Evolutionary conservation across 2,888 invertebrate species (phyloP), one percentile per base, ranked within the genome.

Genomic region (Lutraria lutraria): DNA sequence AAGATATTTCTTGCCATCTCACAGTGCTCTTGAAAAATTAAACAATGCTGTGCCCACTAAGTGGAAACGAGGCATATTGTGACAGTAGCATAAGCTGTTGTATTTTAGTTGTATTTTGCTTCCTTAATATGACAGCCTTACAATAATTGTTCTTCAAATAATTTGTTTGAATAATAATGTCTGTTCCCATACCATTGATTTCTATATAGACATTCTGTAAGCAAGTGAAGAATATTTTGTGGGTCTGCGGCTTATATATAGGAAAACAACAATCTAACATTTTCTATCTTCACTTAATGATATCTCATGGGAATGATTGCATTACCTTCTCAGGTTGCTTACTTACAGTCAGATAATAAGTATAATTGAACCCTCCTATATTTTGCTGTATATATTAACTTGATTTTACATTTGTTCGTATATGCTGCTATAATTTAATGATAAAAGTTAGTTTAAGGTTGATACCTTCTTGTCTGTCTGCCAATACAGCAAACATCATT

Each of bases 401-500:
- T 25, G 34, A 31, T 76, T 76, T 76, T 76, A 76, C 76, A 34
- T 76, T 16, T 19, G 19, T 29, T 29, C 16, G 29, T 76, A 76
- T 76, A 76, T 76, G 76, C 15, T 31, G 76, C 76, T 34, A 76
- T 76, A 76, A 34, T 29, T 76, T 76, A 76, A 76, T 76, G 76
- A 76, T 76, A 76, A 76, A 76, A 76, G 76, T 54, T 54, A 52
- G 53, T 81, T 54, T 81, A 81, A 34, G 81, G 81, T 16, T 85
- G 85, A 85, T 34, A 80, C 60, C 25, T 80, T 79, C 52, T 72
- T 80, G 85, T 85, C 56, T n/a, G 31, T 2, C 12, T 85, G 85
- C 85, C 85, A 85, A 72, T 85, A 54, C 4, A 13, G 21, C 56
- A 56, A 34, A 56, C 79, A 56, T 60, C 54, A 79, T 54, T 84